phyloP scores from a whole-genome alignment of 2,888 invertebrate species.

The Tigriopus californicus region DNA sequence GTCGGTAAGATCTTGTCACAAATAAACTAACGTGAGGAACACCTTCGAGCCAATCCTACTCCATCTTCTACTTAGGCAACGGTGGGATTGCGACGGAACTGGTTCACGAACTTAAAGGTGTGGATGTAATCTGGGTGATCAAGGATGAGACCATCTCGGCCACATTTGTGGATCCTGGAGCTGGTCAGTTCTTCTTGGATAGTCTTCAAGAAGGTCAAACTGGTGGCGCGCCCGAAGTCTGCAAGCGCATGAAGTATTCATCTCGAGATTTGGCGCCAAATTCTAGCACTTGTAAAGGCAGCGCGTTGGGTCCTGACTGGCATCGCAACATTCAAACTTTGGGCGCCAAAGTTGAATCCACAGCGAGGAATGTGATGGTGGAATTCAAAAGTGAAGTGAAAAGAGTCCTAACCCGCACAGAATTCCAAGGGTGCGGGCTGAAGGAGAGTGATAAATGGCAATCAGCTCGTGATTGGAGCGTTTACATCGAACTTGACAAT shows the following conservation, averaged over 20 bases:
- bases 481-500: slow-evolving; percentile 53
- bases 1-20: slow-evolving; percentile 35
- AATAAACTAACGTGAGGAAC: no score
- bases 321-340: neutral
- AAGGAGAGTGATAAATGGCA: neutral
- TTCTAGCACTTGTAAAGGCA: slow-evolving; percentile 30
- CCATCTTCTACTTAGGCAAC: slow-evolving; percentile 38
- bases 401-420: neutral
- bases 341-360: neutral
- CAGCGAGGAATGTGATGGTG: neutral
- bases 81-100: slow-evolving; percentile 97
- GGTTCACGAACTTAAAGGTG: slow-evolving; percentile 56
- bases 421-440: neutral
- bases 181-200: slow-evolving; percentile 73
- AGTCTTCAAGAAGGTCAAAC: slow-evolving; percentile 19
- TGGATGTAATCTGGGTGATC: slow-evolving; percentile 79
- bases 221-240: slow-evolving; percentile 5
- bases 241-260: slow-evolving; percentile 18
- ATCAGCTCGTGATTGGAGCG: slow-evolving; percentile 34
- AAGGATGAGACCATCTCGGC: slow-evolving; percentile 80
- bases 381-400: neutral
- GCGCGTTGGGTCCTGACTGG: slow-evolving; percentile 6
- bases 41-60: no score
- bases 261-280: slow-evolving; percentile 22
- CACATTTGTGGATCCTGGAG: slow-evolving; percentile 87